Percentiles rank a stretch among this genome's conserved stretches.
Evolutionary conservation across 2,888 invertebrate genomes (phyloP).

Genomic region (Lithophane leautieri): DNA sequence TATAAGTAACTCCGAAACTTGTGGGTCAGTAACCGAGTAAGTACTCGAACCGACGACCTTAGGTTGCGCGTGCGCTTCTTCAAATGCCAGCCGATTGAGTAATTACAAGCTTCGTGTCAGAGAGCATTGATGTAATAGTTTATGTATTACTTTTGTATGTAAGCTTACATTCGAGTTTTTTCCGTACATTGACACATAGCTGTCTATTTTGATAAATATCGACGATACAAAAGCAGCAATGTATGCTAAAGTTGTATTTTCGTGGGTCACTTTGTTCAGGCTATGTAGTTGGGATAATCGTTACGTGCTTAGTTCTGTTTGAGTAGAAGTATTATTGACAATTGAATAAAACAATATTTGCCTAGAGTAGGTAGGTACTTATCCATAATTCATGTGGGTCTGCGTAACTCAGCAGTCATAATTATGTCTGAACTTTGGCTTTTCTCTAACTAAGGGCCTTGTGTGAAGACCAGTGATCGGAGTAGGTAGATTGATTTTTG

Average conservation of each 20-base stretch:
- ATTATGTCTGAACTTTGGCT: no score
- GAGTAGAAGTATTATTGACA: conserved; percentile 17
- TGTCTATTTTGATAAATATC: neutral
- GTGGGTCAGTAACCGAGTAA: conserved; percentile 77
- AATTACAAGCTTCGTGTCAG: conserved; percentile 73
- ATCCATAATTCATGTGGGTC: conserved; percentile 11
- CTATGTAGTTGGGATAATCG: conserved; percentile 1
- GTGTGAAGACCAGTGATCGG: no score
- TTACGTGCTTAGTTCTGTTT: conserved; percentile 36
- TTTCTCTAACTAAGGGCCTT: no score
- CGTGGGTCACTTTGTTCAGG: neutral
- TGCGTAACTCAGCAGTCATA: conserved; percentile 18
- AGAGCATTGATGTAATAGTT: conserved; percentile 65
- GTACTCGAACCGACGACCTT: conserved; percentile 76
- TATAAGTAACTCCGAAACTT: conserved; percentile 64
- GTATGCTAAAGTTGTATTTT: neutral
- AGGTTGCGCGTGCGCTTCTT: conserved; percentile 73
- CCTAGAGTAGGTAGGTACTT: neutral
- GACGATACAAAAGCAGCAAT: neutral
- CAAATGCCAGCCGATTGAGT: conserved; percentile 84
- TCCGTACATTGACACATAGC: conserved; percentile 1
- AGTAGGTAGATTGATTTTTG: no score
- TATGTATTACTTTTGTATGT: conserved; percentile 50
- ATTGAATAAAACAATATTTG: conserved; percentile 31
- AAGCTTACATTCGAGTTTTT: neutral